Conservation (phyloP, 1,140 invertebrate species). For the Watersipora subatra region DNA sequence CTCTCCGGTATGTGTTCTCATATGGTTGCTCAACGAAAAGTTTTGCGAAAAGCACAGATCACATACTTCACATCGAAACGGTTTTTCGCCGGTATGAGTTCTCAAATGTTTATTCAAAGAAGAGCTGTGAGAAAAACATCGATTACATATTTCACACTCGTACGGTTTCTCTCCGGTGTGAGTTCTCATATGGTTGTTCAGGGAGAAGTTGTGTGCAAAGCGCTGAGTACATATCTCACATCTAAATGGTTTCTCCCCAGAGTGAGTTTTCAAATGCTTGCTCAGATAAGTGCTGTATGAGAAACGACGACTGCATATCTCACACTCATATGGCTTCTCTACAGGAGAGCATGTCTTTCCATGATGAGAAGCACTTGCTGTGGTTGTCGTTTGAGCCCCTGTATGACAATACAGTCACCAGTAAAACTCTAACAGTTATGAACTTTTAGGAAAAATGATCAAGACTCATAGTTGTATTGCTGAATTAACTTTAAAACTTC, state of each 20-base stretch:
- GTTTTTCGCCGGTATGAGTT: not conserved
- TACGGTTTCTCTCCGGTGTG: slow-evolving; percentile 40
- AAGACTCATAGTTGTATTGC: no score
- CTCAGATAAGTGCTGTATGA: slow-evolving; percentile 35
- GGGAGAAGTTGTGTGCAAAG: slow-evolving; percentile 57
- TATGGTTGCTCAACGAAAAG: slow-evolving; percentile 54
- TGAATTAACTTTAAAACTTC: no score
- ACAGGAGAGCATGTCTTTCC: no score
- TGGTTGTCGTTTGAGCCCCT: no score
- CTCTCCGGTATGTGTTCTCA: slow-evolving; percentile 45
- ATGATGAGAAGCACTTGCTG: no score
- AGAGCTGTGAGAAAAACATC: not conserved
- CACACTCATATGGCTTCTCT: slow-evolving; percentile 31
- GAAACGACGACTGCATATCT: slow-evolving; percentile 35
- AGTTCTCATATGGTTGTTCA: slow-evolving; percentile 14
- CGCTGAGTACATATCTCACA: slow-evolving; percentile 56
- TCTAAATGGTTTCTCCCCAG: slow-evolving; percentile 59
- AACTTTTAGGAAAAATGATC: no score
- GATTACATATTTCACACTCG: slow-evolving; percentile 13
- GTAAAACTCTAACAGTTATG: no score
- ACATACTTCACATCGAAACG: slow-evolving; percentile 53
- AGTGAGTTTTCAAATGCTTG: slow-evolving; percentile 44
- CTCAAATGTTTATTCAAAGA: not conserved
- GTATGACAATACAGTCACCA: no score
- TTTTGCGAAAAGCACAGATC: slow-evolving; percentile 27